phyloP scores from a whole-genome alignment of 2,888 invertebrate genomes.

The Fabriciana adippe region DNA sequence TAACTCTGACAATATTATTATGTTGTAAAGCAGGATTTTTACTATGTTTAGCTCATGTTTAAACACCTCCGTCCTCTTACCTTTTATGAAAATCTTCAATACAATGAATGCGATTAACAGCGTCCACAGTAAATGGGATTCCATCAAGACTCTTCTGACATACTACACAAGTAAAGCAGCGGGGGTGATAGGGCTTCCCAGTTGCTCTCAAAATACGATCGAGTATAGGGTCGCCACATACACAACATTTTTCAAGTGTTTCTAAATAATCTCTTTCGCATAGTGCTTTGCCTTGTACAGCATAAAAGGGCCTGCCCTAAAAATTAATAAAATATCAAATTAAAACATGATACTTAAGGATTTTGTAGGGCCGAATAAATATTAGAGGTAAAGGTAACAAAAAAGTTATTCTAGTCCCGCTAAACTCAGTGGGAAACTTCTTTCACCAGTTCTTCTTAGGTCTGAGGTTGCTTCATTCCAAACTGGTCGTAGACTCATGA shows the following conservation, averaged over 20 bases:
- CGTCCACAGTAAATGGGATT: constrained; percentile 99
- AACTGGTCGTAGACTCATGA: no score
- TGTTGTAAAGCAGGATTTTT: no score
- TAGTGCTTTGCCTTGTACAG: constrained; percentile 95
- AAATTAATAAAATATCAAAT: constrained; percentile 12
- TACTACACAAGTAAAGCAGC: constrained; percentile 97
- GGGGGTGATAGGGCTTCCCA: constrained; percentile 98
- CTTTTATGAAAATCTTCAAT: constrained; percentile 99
- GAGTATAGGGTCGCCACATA: constrained; percentile 96
- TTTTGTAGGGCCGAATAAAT: no score
- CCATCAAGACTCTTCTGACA: constrained; percentile 98
- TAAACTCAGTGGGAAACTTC: no score
- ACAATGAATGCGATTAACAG: constrained; percentile 98
- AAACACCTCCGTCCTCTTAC: constrained; percentile 48
- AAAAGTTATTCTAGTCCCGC: no score
- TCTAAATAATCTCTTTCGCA: constrained; percentile 98
- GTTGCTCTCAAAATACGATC: constrained; percentile 97
- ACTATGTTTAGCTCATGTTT: no score
- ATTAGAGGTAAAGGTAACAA: no score
- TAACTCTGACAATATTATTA: no score
- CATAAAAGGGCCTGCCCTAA: constrained; percentile 97
- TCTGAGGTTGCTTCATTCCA: no score
- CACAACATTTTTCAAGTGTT: constrained; percentile 98
- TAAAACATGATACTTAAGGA: not conserved
- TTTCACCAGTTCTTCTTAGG: no score